phyloP scores from a whole-genome alignment of 2,797 vertebrate genomes.

The Leptoclinus maculatus region DNA sequence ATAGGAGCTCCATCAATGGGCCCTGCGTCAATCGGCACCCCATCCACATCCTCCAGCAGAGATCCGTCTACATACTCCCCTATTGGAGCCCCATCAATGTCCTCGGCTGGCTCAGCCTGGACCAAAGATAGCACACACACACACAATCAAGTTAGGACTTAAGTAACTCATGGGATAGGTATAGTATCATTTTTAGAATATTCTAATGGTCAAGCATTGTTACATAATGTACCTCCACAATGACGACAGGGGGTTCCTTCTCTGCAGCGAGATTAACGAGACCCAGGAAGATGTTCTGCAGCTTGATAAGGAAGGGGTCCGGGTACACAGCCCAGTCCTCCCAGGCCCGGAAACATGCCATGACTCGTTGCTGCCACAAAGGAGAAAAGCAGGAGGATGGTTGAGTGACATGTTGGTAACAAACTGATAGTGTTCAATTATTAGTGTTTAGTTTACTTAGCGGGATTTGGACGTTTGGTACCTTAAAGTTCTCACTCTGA shows the following conservation, averaged over 20 bases:
- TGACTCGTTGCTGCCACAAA: conserved; percentile 93
- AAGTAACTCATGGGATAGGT: neutral
- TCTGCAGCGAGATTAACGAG: conserved; percentile 94
- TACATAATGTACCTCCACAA: conserved; percentile 54
- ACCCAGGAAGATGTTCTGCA: conserved; percentile 99
- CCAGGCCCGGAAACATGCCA: conserved; percentile 99
- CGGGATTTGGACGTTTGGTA: conserved; percentile 55
- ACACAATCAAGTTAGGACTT: neutral
- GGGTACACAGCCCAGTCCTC: conserved; percentile 99
- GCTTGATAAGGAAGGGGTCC: conserved; percentile 98
- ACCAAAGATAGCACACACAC: neutral
- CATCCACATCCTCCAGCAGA: conserved; percentile 93
- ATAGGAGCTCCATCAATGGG: conserved; percentile 91
- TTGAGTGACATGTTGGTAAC: neutral
- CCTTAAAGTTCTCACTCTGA: conserved; percentile 99
- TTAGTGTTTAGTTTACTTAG: neutral
- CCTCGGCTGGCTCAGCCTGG: conserved; percentile 83
- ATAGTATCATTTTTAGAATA: neutral
- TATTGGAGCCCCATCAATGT: conserved; percentile 96
- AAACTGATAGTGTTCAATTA: neutral
- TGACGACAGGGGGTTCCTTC: conserved; percentile 80
- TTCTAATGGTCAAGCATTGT: neutral
- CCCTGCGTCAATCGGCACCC: conserved; percentile 91
- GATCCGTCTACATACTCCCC: conserved; percentile 93
- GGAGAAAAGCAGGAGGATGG: neutral